A percentile compares a stretch with the other conserved stretches of the same genome.
phyloP scores from a whole-genome alignment of 1,140 invertebrate species.

The Amyelois transitella region DNA sequence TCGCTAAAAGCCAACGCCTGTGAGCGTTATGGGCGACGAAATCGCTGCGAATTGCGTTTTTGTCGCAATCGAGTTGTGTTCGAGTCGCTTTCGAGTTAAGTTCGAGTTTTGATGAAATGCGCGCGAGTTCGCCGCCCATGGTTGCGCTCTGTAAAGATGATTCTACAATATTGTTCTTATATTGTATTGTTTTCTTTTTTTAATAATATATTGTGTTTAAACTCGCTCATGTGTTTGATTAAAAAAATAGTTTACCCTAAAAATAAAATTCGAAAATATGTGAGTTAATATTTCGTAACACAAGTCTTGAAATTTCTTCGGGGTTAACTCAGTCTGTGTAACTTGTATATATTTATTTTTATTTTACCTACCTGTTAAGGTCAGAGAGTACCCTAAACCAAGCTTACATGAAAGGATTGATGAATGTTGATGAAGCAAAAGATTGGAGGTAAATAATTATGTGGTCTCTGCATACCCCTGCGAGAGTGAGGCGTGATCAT shows the following conservation, averaged over 20 bases:
- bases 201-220: constrained; percentile 73
- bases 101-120: neutral
- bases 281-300: too few species aligned
- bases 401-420: too few species aligned
- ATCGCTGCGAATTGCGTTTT: neutral
- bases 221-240: constrained; percentile 20
- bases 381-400: too few species aligned
- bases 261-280: too few species aligned
- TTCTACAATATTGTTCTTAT: constrained; percentile 67
- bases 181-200: constrained; percentile 70
- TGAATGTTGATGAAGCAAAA: too few species aligned
- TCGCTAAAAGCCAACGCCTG: neutral
- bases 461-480: too few species aligned
- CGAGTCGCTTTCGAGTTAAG: neutral
- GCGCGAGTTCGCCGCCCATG: neutral
- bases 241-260: neutral
- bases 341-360: too few species aligned
- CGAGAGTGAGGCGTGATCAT: too few species aligned
- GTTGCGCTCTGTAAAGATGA: constrained; percentile 42
- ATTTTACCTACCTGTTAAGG: too few species aligned
- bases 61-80: neutral
- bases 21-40: neutral
- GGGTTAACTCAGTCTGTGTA: too few species aligned
- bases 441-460: too few species aligned
- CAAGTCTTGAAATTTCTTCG: too few species aligned